Evolutionary conservation across 37 sponge, comb jelly and placozoan genomes (phyloP), one percentile per base, ranked within the genome.

Genomic region (Geodia barretti): DNA sequence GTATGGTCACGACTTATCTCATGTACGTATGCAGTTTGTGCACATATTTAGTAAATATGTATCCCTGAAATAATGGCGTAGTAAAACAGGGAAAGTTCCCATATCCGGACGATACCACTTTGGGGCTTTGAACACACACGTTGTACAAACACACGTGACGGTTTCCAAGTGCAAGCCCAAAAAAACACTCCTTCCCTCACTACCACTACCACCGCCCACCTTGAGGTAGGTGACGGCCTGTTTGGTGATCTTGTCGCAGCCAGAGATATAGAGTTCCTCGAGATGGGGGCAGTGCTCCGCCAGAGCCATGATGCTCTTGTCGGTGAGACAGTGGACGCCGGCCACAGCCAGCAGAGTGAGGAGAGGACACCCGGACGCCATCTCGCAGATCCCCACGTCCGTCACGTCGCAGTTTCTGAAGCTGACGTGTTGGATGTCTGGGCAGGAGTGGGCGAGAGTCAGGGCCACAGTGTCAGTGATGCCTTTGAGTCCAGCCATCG

Each of bases 231-330:
- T 75, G 28, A 90, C 61, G 58, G 92, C 91, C 35, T 84, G 85
- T 63, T 74, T 70, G 0, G 95, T 90, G 62, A 94, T 90, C 73
- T 80, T 82, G 37, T 80, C 82, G 84, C 95, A 90, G 30, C 91
- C 95, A 5, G 88, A 87, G 20, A 94, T 64, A 40, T 90, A 87
- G 31, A 94, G 58, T 61, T 94, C 95, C 34, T 73, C 54, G 32
- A 94, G 73, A 59, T 77, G 41, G 21, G 80, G 85, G 61, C 95
- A 94, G 43, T 87, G 86, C 14, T 83, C 83, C 20, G 95, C 91
- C 61, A 94, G 79, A 0, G 86, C 78, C 23, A 84, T 54, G 39
- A 94, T 74, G 70, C 83, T 70, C 43, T 80, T 90, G 75, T 94
- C 95, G 59, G 95, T 94, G 33, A 94, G 84, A 17, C 43, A 31